Conservation (phyloP, 2,797 vertebrate genomes). For the Poecilia gillii region DNA sequence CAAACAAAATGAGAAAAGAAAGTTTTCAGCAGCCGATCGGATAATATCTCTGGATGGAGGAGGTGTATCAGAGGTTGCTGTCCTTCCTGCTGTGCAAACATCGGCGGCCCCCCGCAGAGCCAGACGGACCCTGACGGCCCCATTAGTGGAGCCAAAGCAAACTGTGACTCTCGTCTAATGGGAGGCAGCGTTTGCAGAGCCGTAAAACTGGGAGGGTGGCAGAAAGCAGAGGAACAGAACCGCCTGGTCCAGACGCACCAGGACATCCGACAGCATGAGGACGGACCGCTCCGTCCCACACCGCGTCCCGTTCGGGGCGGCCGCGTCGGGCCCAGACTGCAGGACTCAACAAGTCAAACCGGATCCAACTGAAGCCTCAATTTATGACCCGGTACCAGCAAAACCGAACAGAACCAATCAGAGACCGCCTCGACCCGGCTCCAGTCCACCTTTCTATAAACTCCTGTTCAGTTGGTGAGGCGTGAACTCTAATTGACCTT, state of each 20-base stretch:
- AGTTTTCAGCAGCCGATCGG: background rate
- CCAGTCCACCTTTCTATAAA: too few species aligned
- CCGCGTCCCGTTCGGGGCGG: slow-evolving; percentile 24
- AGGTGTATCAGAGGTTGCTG: background rate
- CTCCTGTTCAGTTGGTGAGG: too few species aligned
- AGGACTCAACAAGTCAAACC: slow-evolving; percentile 61
- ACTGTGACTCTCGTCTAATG: slow-evolving; percentile 73
- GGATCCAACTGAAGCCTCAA: slow-evolving; percentile 50
- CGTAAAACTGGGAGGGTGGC: slow-evolving; percentile 52
- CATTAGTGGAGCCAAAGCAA: slow-evolving; percentile 73
- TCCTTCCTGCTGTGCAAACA: slow-evolving; percentile 37
- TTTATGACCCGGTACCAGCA: background rate
- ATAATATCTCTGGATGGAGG: too few species aligned
- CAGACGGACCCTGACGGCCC: slow-evolving; percentile 61
- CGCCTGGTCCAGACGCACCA: too few species aligned
- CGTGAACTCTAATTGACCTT: too few species aligned
- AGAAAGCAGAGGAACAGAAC: background rate
- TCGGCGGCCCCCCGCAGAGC: slow-evolving; percentile 50
- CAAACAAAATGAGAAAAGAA: background rate
- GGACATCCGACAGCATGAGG: background rate
- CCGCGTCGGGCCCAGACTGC: slow-evolving; percentile 59
- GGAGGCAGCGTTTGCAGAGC: slow-evolving; percentile 63
- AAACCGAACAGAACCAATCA: too few species aligned
- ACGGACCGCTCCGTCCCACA: background rate
- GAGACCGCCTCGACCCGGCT: too few species aligned